Evolutionary conservation across 2,113 vertebrate species (phyloP).

Genomic region (Trichomycterus rosablanca): DNA sequence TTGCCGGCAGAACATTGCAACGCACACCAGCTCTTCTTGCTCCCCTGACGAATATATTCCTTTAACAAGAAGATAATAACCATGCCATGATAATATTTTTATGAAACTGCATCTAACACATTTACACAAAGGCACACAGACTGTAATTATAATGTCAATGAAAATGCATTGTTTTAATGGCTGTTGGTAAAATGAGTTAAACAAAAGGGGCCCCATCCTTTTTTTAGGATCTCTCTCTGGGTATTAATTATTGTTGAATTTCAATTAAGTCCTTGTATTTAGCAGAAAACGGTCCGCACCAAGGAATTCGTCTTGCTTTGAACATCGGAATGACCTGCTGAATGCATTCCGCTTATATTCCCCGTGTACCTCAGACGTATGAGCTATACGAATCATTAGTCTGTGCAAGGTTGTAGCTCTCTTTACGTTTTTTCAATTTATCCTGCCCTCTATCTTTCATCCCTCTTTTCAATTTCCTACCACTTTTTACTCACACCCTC

Average conservation of each 20-base stretch:
- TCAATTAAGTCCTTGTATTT: conserved; percentile 69
- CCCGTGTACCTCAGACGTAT: conserved; percentile 70
- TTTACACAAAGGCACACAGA: conserved; percentile 17
- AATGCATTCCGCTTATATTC: conserved; percentile 49
- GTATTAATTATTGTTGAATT: conserved; percentile 72
- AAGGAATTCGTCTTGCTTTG: conserved; percentile 9
- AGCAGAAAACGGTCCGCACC: conserved; percentile 29
- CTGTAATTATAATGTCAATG: conserved; percentile 62
- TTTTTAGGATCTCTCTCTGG: conserved; percentile 55
- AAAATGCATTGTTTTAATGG: conserved; percentile 43
- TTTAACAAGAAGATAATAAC: conserved; percentile 34
- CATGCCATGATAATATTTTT: conserved; percentile 37
- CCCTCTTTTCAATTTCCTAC: conserved; percentile 36
- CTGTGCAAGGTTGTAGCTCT: conserved; percentile 50
- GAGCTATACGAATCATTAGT: conserved; percentile 71
- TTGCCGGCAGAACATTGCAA: conserved; percentile 20
- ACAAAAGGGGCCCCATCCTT: conserved; percentile 56
- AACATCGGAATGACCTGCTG: conserved; percentile 32
- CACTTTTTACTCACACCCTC: conserved; percentile 48
- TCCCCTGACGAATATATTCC: conserved; percentile 15
- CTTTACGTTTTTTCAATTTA: too few species aligned
- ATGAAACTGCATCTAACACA: conserved; percentile 11
- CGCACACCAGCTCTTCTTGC: conserved; percentile 25
- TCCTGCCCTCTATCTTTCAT: neutral
- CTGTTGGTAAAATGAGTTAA: conserved; percentile 46